These are phyloP conservation scores for Campylorhamphus procurvoides DNA, from an alignment of 2,113 vertebrate species.

Conservation along the genomic window DNA sequence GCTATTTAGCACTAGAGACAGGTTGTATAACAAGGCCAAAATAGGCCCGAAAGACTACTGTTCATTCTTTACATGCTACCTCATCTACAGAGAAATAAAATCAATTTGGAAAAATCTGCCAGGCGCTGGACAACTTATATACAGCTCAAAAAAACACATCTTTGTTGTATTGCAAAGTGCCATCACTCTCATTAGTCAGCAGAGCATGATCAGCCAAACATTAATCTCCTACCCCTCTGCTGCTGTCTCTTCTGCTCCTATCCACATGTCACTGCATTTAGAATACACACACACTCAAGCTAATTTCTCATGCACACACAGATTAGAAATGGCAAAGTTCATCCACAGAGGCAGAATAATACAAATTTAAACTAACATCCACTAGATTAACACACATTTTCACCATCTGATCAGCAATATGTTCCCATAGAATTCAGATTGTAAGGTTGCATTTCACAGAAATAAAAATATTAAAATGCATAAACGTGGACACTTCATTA, in stretches of 20 bases:
- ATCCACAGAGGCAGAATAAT: neutral
- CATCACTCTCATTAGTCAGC: neutral
- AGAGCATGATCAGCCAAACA: neutral
- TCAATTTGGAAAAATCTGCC: neutral
- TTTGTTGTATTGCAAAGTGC: neutral
- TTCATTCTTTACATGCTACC: neutral
- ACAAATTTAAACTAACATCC: neutral
- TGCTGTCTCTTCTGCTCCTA: neutral
- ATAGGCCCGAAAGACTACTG: neutral
- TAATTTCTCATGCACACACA: neutral
- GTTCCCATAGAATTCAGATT: neutral
- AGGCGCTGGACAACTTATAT: neutral
- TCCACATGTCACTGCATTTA: fast-evolving
- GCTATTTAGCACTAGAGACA: neutral
- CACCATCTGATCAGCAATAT: neutral
- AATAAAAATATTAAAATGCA: neutral
- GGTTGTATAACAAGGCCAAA: neutral
- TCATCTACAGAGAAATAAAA: neutral
- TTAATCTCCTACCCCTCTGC: neutral
- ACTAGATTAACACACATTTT: neutral
- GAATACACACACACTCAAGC: neutral
- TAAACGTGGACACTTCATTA: neutral
- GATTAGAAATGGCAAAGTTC: neutral
- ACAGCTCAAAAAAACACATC: neutral
- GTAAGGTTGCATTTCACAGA: neutral